These are phyloP conservation scores for Zalophus californianus DNA, from an alignment of 2,797 vertebrate species.

Conservation along the genomic window DNA sequence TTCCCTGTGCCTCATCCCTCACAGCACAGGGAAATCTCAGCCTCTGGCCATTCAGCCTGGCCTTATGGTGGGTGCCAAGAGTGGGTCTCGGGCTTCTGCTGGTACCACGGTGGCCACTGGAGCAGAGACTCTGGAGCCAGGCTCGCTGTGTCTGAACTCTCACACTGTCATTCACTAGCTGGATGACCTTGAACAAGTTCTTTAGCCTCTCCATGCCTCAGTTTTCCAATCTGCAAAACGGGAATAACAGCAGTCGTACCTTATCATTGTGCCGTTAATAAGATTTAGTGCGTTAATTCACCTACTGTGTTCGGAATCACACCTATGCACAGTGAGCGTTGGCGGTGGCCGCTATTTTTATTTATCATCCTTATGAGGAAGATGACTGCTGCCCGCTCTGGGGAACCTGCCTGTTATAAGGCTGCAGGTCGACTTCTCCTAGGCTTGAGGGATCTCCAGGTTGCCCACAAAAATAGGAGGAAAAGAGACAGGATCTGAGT, in stretches of 20 bases:
- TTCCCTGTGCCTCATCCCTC: background rate
- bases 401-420: background rate
- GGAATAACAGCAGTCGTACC: background rate
- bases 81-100: background rate
- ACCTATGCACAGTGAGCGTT: background rate
- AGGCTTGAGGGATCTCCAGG: background rate
- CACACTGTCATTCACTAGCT: background rate
- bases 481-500: slow-evolving; percentile 1
- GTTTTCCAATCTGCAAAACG: slow-evolving; percentile 50
- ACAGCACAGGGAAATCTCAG: background rate
- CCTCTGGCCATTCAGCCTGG: background rate
- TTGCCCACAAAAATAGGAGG: background rate
- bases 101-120: background rate
- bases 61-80: background rate
- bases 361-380: background rate
- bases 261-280: background rate
- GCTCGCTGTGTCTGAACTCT: background rate
- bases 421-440: background rate
- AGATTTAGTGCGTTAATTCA: background rate
- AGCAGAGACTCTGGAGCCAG: background rate
- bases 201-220: background rate
- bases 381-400: background rate
- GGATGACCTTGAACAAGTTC: background rate
- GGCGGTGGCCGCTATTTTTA: background rate
- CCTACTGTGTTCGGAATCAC: background rate